Percentiles rank a stretch among this genome's conserved stretches.
phyloP scores from a whole-genome alignment of 2,113 vertebrate genomes.

The Alectura lathami region DNA sequence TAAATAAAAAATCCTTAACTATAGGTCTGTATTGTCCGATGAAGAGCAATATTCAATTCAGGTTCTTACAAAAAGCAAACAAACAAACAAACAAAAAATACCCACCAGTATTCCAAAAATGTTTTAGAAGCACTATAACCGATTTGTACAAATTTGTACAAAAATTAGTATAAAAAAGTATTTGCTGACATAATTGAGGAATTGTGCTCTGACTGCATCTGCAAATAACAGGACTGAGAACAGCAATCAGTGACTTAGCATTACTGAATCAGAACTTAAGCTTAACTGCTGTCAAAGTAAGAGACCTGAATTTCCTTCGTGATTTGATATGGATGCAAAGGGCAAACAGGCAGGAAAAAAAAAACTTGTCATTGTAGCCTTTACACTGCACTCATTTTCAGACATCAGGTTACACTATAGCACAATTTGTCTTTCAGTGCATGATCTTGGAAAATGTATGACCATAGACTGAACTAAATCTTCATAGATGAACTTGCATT shows the following conservation, averaged over 20 bases:
- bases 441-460: background rate
- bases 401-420: background rate
- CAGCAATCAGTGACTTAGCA: background rate
- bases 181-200: background rate
- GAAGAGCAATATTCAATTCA: background rate
- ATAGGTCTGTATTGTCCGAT: background rate
- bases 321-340: background rate
- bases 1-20: background rate
- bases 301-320: background rate
- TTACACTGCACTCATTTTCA: background rate
- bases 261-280: background rate
- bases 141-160: background rate
- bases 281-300: background rate
- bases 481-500: background rate
- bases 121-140: background rate
- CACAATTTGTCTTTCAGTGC: background rate
- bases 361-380: background rate
- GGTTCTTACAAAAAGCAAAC: background rate
- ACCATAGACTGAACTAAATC: background rate
- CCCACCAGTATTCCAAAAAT: background rate
- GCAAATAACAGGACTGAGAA: background rate
- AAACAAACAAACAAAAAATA: no score
- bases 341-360: background rate
- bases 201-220: background rate
- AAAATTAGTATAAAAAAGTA: background rate